A percentile compares a stretch with the other conserved stretches of the same genome.
phyloP scores from a whole-genome alignment of 2,113 vertebrate genomes.

The Hassar affinis region DNA sequence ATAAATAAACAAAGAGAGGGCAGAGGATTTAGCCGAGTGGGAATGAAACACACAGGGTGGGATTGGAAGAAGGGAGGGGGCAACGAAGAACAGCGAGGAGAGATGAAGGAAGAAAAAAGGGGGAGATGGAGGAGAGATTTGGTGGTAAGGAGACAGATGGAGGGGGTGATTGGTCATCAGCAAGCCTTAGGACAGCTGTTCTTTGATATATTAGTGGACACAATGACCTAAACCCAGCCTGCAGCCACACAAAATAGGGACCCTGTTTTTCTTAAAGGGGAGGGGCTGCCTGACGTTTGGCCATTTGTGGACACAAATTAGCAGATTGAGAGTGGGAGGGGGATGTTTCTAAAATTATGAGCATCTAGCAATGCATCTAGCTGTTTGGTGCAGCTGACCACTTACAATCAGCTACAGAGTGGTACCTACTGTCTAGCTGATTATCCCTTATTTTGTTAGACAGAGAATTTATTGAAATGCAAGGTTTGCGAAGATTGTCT shows the following conservation, averaged over 20 bases:
- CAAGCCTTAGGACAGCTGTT: constrained; percentile 77
- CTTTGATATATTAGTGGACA: constrained; percentile 83
- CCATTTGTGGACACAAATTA: constrained; percentile 74
- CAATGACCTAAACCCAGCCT: constrained; percentile 79
- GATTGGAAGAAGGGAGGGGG: constrained; percentile 32
- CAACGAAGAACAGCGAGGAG: not conserved
- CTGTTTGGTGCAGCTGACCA: constrained; percentile 59
- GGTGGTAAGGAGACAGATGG: constrained; percentile 72
- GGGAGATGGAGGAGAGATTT: constrained; percentile 63
- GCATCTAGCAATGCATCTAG: constrained; percentile 67
- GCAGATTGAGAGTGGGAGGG: constrained; percentile 60
- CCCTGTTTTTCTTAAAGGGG: constrained; percentile 70
- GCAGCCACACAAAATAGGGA: constrained; percentile 77
- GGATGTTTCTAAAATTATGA: constrained; percentile 74
- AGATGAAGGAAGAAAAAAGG: constrained; percentile 52
- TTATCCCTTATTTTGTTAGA: not conserved
- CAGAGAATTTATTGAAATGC: not conserved
- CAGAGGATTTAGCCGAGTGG: constrained; percentile 55
- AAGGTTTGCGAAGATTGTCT: not conserved
- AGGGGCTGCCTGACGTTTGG: constrained; percentile 53
- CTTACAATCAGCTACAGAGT: not conserved
- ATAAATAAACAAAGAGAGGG: constrained; percentile 53
- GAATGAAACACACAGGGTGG: constrained; percentile 49
- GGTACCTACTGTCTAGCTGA: not conserved
- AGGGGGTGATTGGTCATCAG: constrained; percentile 75